Evolutionary conservation across 2,113 vertebrate genomes (phyloP).

Genomic region (Sciurus niger): DNA sequence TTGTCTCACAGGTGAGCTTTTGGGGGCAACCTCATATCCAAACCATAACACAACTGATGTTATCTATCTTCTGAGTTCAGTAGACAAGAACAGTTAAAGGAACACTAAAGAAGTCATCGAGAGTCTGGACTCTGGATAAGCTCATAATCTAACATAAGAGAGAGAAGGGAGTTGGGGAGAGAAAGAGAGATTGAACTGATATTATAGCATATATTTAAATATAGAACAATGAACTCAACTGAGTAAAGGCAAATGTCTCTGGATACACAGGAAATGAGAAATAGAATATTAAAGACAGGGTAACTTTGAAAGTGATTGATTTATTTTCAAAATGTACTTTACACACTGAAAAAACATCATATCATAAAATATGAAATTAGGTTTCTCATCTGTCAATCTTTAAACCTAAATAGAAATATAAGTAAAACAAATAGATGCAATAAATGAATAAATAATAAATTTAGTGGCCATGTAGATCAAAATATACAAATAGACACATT

Average conservation of each 20-base stretch:
- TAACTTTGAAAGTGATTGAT: constrained; percentile 23
- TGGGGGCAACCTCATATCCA: no score
- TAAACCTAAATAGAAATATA: constrained; percentile 21
- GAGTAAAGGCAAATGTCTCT: not conserved
- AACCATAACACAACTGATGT: not conserved
- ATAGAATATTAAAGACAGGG: not conserved
- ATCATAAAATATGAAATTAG: not conserved
- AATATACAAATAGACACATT: no score
- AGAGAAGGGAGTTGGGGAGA: no score
- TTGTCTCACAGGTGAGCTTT: no score
- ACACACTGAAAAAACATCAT: not conserved
- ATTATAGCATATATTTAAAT: not conserved
- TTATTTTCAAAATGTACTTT: constrained; percentile 8
- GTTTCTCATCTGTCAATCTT: not conserved
- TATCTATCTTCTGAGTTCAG: not conserved
- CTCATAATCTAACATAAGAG: not conserved
- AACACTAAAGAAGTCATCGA: not conserved
- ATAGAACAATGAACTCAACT: not conserved
- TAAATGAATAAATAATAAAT: not conserved
- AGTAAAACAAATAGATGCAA: not conserved
- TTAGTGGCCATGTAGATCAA: not conserved
- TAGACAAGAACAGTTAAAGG: not conserved
- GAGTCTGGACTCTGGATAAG: not conserved
- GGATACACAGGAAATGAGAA: not conserved
- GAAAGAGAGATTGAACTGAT: not conserved